A percentile compares a stretch with the other conserved stretches of the same genome.
These are phyloP conservation scores for Oceanodroma tethys DNA, from an alignment of 2,113 vertebrate species.

Conservation along the genomic window DNA sequence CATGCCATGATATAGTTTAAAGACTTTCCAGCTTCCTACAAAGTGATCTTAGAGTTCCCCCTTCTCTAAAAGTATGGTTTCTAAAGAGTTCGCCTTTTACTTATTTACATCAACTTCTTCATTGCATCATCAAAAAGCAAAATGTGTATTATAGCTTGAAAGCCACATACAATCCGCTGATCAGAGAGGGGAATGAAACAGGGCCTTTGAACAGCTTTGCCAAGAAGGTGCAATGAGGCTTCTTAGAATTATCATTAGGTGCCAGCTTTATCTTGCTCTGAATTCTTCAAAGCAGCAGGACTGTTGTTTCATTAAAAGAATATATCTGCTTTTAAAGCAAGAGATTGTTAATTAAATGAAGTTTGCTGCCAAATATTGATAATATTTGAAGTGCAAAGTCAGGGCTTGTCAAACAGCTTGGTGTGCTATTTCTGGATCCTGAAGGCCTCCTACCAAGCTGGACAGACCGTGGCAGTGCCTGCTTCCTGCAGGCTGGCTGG, in stretches of 20 bases:
- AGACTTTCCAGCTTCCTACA: not conserved
- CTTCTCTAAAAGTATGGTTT: not conserved
- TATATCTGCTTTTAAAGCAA: conserved; percentile 26
- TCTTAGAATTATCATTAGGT: conserved; percentile 35
- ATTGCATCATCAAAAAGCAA: conserved; percentile 13
- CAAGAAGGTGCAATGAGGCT: conserved; percentile 1
- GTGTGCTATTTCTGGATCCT: not conserved
- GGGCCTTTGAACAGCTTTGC: conserved; percentile 20
- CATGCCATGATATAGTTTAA: not conserved
- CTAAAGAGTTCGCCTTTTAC: not conserved
- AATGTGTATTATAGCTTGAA: conserved; percentile 24
- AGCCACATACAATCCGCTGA: not conserved
- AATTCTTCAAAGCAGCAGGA: conserved; percentile 30
- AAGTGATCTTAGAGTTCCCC: not conserved
- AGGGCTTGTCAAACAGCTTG: not conserved
- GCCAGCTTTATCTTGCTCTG: conserved; percentile 24
- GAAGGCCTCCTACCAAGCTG: not conserved
- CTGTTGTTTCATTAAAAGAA: conserved; percentile 14
- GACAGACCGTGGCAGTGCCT: not conserved
- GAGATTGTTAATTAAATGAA: conserved; percentile 44
- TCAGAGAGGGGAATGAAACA: not conserved
- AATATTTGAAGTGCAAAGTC: not conserved
- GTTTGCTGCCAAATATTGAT: not conserved
- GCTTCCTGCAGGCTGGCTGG: not conserved
- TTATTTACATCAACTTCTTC: not conserved